A percentile compares a stretch with the other conserved stretches of the same genome.
These are phyloP conservation scores for Falco concolor DNA, from an alignment of 2,797 vertebrate genomes.

Conservation along the genomic window DNA sequence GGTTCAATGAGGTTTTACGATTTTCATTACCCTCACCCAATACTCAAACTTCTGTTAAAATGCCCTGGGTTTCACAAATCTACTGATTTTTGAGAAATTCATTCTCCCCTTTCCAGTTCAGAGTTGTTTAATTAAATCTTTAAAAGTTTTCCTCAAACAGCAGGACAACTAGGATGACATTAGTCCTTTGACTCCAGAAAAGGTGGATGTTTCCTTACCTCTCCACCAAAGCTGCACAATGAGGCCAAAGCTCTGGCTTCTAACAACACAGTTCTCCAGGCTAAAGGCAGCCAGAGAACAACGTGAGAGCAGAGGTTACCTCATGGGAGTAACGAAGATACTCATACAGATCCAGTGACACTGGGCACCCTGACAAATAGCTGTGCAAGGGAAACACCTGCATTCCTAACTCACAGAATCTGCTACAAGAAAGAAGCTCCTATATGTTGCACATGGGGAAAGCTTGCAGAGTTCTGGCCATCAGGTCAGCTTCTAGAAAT, in stretches of 20 bases:
- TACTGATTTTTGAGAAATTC: not conserved
- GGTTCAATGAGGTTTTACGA: not conserved
- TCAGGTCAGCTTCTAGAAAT: not conserved
- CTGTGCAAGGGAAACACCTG: not conserved
- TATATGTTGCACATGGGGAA: fast-evolving
- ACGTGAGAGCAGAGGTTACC: not conserved
- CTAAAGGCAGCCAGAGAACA: not conserved
- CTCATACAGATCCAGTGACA: not conserved
- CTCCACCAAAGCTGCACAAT: not conserved
- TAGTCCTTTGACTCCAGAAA: not conserved
- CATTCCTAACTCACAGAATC: not conserved
- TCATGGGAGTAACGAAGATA: not conserved
- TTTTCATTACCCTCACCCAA: not conserved
- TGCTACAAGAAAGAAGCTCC: not conserved
- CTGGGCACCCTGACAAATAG: not conserved
- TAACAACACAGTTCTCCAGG: not conserved
- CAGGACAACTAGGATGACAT: not conserved
- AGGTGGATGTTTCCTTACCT: not conserved
- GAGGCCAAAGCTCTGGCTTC: not conserved
- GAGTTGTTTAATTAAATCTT: not conserved
- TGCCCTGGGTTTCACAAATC: not conserved
- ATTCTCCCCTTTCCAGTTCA: not conserved
- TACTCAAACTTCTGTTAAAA: not conserved
- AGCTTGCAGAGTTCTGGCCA: not conserved
- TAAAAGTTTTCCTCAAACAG: not conserved